Conservation (phyloP, 35 echinoderm and acorn worm genomes). For the Apostichopus californicus region DNA sequence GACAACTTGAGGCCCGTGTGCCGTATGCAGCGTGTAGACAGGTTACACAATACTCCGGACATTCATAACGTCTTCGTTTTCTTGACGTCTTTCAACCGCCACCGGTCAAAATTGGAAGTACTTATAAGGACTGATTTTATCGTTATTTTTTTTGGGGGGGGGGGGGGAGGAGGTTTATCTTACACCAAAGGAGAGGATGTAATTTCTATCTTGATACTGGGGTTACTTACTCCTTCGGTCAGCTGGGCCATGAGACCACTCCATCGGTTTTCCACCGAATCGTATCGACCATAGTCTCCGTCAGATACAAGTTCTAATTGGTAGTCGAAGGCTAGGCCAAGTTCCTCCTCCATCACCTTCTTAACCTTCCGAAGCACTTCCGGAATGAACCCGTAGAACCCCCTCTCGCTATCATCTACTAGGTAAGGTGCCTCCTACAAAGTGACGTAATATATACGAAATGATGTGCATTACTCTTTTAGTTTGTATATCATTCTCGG, state of each 20-base stretch:
- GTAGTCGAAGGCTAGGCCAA: constrained; percentile 73
- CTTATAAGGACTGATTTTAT: too few relatives aligned
- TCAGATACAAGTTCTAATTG: constrained; percentile 77
- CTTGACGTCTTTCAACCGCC: too few relatives aligned
- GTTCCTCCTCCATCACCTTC: constrained; percentile 66
- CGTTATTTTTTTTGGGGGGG: too few relatives aligned
- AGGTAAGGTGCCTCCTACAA: constrained; percentile 85
- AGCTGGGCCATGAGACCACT: constrained; percentile 83
- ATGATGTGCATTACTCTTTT: too few relatives aligned
- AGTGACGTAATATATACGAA: background rate
- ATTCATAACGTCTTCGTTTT: too few relatives aligned
- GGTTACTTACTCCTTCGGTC: constrained; percentile 73
- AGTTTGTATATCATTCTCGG: too few relatives aligned
- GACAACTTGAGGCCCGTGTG: too few relatives aligned
- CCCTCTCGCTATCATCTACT: constrained; percentile 67
- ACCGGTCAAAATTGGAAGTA: too few relatives aligned
- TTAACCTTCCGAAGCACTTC: constrained; percentile 67
- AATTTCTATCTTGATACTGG: background rate
- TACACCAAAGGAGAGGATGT: background rate
- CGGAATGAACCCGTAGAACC: constrained; percentile 78
- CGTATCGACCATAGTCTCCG: constrained; percentile 76
- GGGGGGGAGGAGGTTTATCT: too few relatives aligned
- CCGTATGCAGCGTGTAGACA: too few relatives aligned
- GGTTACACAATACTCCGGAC: too few relatives aligned
- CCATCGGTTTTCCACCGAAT: constrained; percentile 72